These are phyloP conservation scores for Anaspis maculata DNA, from an alignment of 2,888 invertebrate genomes.

Conservation along the genomic window DNA sequence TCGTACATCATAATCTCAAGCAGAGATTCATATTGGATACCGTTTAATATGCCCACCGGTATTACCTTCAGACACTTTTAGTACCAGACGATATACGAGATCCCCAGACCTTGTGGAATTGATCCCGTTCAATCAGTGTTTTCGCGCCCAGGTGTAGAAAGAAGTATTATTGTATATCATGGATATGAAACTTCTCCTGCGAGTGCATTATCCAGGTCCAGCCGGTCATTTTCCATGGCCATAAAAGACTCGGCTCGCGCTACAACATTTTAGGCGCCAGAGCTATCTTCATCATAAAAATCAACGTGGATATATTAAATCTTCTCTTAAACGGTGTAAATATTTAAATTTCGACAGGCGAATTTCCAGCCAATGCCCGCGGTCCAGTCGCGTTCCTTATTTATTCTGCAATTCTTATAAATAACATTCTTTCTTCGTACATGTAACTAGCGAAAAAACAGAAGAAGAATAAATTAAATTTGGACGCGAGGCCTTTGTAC, in stretches of 20 bases:
- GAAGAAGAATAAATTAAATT: too few relatives aligned
- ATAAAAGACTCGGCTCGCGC: constrained; percentile 27
- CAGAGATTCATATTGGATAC: constrained; percentile 29
- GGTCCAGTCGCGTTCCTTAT: too few relatives aligned
- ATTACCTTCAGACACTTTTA: constrained; percentile 23
- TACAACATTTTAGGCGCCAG: constrained; percentile 31
- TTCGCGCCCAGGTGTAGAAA: too few relatives aligned
- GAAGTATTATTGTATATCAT: too few relatives aligned
- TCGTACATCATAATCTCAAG: constrained; percentile 33
- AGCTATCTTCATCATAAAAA: constrained; percentile 33
- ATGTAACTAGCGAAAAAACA: too few relatives aligned
- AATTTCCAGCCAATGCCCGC: too few relatives aligned
- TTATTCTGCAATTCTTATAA: too few relatives aligned
- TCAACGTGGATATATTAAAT: constrained; percentile 20
- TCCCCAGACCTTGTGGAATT: constrained; percentile 22
- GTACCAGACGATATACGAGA: constrained; percentile 28
- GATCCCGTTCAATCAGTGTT: constrained; percentile 23
- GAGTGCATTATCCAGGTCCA: too few relatives aligned
- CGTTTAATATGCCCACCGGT: constrained; percentile 28
- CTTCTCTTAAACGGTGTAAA: constrained; percentile 25
- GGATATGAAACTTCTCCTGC: too few relatives aligned
- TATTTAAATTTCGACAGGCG: constrained; percentile 28
- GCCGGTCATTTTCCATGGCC: constrained; percentile 25
- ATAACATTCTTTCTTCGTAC: too few relatives aligned
- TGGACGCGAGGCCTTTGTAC: too few relatives aligned